Conservation (phyloP, 2,113 vertebrate genomes). For the Eubucco bourcierii region DNA sequence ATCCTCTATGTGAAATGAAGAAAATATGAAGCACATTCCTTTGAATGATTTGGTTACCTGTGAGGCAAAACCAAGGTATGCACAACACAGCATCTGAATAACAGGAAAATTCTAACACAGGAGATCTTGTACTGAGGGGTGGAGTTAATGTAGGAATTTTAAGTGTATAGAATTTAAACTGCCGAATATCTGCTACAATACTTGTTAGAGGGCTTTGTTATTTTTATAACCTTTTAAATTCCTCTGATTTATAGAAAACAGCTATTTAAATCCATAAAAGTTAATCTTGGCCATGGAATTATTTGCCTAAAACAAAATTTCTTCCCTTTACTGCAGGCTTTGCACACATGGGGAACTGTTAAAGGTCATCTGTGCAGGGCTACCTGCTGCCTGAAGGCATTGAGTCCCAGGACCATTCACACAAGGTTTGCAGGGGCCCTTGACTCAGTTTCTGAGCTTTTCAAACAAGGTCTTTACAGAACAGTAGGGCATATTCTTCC, state of each 20-base stretch:
- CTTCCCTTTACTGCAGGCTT: background rate
- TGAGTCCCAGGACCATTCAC: background rate
- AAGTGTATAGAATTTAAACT: constrained; percentile 14
- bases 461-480: background rate
- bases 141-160: constrained; percentile 32
- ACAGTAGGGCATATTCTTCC: background rate
- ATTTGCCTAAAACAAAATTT: constrained; percentile 32
- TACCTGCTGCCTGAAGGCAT: constrained; percentile 19
- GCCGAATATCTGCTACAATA: constrained; percentile 18
- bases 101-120: background rate
- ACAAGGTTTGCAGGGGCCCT: background rate
- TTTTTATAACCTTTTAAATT: constrained; percentile 69
- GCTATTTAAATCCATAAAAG: constrained; percentile 58
- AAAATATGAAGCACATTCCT: background rate
- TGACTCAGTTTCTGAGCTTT: background rate
- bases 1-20: background rate
- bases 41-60: background rate
- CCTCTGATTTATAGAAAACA: constrained; percentile 54
- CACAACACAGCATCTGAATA: background rate
- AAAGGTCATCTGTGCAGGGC: background rate
- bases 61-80: background rate
- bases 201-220: constrained; percentile 47
- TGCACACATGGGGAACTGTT: background rate
- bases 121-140: background rate
- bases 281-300: background rate